Evolutionary conservation across 2,113 vertebrate species (phyloP).

Genomic region (Gila orcuttii): DNA sequence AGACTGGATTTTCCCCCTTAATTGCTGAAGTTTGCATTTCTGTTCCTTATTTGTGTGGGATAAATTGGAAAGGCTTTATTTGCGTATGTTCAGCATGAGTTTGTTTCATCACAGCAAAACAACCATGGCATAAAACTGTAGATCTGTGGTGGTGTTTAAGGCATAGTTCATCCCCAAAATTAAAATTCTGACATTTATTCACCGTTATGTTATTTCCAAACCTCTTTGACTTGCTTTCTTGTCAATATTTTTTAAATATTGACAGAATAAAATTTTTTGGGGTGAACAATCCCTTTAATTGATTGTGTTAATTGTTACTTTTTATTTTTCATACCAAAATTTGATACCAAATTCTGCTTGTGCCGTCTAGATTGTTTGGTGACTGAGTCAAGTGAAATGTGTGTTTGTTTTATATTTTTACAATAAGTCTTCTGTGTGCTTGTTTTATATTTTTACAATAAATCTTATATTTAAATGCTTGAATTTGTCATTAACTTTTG

Average conservation of each 20-base stretch:
- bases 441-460: constrained; percentile 29
- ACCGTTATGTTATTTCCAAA: not conserved
- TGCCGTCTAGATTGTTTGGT: constrained; percentile 5
- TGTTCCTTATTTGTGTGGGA: not conserved
- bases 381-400: not conserved
- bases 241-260: too few relatives aligned
- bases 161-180: not conserved
- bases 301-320: not conserved
- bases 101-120: not conserved
- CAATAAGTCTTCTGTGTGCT: constrained; percentile 30
- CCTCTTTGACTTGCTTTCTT: not conserved
- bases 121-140: not conserved
- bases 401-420: constrained; percentile 16
- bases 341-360: constrained; percentile 38
- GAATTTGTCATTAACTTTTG: not conserved
- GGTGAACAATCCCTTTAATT: not conserved
- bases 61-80: not conserved
- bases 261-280: not conserved
- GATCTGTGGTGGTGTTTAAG: not conserved
- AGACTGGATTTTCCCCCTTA: not conserved
- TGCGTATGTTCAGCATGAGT: not conserved
- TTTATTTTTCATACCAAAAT: constrained; percentile 1
- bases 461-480: constrained; percentile 20
- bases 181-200: not conserved
- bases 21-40: constrained; percentile 14